These are phyloP conservation scores for Ochropleura plecta DNA, from an alignment of 2,888 invertebrate species.

Conservation along the genomic window DNA sequence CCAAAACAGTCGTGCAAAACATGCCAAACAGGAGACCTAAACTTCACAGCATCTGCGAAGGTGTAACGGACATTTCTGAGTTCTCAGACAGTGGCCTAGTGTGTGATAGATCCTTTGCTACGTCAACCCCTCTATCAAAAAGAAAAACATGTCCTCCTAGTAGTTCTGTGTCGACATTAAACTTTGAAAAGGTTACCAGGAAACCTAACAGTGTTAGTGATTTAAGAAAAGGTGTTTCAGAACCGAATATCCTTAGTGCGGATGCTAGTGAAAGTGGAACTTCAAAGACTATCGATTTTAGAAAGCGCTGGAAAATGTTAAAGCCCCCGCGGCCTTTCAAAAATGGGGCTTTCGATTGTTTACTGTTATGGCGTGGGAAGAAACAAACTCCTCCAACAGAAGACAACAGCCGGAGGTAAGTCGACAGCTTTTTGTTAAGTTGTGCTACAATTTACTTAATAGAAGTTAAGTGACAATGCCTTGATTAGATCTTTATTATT, in stretches of 20 bases:
- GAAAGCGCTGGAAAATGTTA: constrained; percentile 83
- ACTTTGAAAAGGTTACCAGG: constrained; percentile 83
- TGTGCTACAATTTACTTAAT: constrained; percentile 11
- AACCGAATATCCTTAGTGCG: constrained; percentile 83
- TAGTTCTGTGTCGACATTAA: constrained; percentile 78
- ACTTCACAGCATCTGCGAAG: constrained; percentile 83
- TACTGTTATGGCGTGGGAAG: constrained; percentile 86
- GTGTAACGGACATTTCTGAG: constrained; percentile 72
- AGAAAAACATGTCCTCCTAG: constrained; percentile 81
- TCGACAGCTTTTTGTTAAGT: constrained; percentile 55
- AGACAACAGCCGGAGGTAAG: constrained; percentile 79
- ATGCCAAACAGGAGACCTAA: constrained; percentile 71
- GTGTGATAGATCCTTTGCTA: constrained; percentile 77
- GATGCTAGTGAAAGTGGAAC: constrained; percentile 68
- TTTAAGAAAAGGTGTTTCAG: constrained; percentile 83
- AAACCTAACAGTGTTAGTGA: constrained; percentile 77
- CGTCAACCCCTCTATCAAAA: constrained; percentile 84
- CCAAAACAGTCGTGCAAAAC: constrained; percentile 73
- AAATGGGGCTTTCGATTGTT: constrained; percentile 85
- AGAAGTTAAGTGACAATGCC: constrained; percentile 19
- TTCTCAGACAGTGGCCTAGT: constrained; percentile 82
- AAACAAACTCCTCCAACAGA: constrained; percentile 76
- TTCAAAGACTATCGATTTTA: constrained; percentile 80
- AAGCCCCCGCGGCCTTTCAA: constrained; percentile 83
- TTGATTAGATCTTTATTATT: constrained; percentile 11